These are phyloP conservation scores for Agapornis canus DNA, from an alignment of 2,797 vertebrate genomes.

Conservation along the genomic window DNA sequence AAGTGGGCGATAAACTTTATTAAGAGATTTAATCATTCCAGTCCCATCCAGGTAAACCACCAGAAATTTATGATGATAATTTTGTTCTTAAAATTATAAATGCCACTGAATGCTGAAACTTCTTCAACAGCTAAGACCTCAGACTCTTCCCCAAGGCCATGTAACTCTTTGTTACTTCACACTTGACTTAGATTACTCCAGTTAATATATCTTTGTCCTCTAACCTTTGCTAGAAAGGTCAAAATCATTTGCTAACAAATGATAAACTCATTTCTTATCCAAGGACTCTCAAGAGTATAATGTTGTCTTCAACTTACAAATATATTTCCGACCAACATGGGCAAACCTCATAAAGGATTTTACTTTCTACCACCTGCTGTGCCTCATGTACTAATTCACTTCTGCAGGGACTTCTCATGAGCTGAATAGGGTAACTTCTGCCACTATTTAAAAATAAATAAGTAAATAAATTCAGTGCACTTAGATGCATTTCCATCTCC, in stretches of 20 bases:
- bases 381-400: background rate
- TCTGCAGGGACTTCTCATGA: background rate
- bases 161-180: constrained; percentile 37
- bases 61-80: constrained; percentile 22
- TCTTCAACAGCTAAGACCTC: background rate
- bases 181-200: constrained; percentile 32
- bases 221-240: constrained; percentile 65
- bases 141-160: constrained; percentile 37
- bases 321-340: background rate
- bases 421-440: background rate
- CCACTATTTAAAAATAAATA: constrained; percentile 24
- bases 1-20: background rate
- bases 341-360: background rate
- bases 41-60: background rate
- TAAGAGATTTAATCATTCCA: background rate
- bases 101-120: background rate
- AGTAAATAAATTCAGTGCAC: constrained; percentile 31
- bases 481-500: constrained; percentile 8
- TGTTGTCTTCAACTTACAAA: constrained; percentile 37
- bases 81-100: background rate
- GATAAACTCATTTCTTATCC: constrained; percentile 32
- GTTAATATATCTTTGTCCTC: constrained; percentile 55
- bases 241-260: constrained; percentile 56
- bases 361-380: background rate
- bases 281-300: constrained; percentile 50